These are phyloP conservation scores for Pristionchus fissidentatus DNA, from an alignment of 2,888 invertebrate genomes.

Conservation along the genomic window DNA sequence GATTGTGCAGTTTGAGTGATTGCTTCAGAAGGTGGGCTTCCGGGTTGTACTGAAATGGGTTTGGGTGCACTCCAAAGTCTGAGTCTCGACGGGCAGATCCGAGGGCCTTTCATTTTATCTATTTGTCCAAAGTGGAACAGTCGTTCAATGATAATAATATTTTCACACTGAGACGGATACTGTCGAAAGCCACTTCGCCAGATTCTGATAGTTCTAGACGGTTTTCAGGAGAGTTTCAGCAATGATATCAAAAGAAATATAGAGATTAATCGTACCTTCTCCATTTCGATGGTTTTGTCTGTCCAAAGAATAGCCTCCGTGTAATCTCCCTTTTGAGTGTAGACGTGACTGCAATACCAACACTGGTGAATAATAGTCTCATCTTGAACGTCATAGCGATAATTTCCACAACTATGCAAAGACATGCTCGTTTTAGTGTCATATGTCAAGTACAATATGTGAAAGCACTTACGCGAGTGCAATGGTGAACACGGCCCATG, in stretches of 20 bases:
- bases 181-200: neutral
- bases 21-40: slow-evolving; percentile 26
- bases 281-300: slow-evolving; percentile 1
- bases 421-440: too few relatives aligned
- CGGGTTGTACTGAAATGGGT: neutral
- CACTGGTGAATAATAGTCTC: too few relatives aligned
- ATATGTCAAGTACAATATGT: too few relatives aligned
- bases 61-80: too few relatives aligned
- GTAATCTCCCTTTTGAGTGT: neutral
- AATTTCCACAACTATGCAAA: too few relatives aligned
- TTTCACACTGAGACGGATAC: neutral
- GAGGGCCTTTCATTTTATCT: neutral
- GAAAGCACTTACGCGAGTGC: slow-evolving; percentile 39
- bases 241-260: neutral
- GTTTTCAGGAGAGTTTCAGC: neutral
- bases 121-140: neutral
- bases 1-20: neutral
- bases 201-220: neutral
- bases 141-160: neutral
- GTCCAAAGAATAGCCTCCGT: neutral
- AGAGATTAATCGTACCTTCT: neutral
- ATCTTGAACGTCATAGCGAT: too few relatives aligned
- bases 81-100: neutral
- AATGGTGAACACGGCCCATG: slow-evolving; percentile 22
- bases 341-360: slow-evolving; percentile 38